Evolutionary conservation across 2,113 vertebrate species (phyloP), one percentile per base, ranked within the genome.

Genomic region (Australoheros scitulus): DNA sequence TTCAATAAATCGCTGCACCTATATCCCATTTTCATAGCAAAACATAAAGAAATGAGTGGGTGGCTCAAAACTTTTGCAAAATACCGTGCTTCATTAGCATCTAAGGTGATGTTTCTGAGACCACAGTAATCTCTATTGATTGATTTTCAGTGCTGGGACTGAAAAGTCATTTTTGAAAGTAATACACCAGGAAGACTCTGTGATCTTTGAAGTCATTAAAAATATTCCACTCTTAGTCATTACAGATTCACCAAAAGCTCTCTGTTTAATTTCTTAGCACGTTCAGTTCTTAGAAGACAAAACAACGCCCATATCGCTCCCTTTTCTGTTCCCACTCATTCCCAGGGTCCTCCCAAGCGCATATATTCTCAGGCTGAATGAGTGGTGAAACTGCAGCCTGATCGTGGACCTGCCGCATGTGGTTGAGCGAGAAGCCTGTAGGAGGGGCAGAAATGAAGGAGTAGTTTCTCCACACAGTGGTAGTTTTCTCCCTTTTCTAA

Each of bases 401-500:
- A 76, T 68, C 83, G 57, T 80, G 72, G 52, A 80, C 81, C 79
- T 90, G 74, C 83, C 80, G 83, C 10, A 76, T 85, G 88, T 15
- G 92, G 89, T 85, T 24, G 32, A 65, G 86, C 8, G 4, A 47
- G 74, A 58, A 83, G 79, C 82, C 64, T 2, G 47, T 79, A 87
- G 82, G 82, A 76, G 80, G 86, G 81, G 78, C 72, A 50, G 57
- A 79, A 86, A 87, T 88, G 77, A 88, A 61, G 64, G 74, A 82
- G 77, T 41, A 52, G 78, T 82, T 84, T 86, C 61, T 75, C n/a
- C 89, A 83, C 91, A 92, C 86, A 91, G 76, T 89, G 83, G 81
- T 91, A 89, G 59, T 92, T 92, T 89, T 91, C 88, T 92, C 86
- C 75, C 88, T 84, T 89, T 76, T 78, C 86, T 5, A 20, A 77